phyloP scores from a whole-genome alignment of 2,888 invertebrate species.

The Athalia cordata region DNA sequence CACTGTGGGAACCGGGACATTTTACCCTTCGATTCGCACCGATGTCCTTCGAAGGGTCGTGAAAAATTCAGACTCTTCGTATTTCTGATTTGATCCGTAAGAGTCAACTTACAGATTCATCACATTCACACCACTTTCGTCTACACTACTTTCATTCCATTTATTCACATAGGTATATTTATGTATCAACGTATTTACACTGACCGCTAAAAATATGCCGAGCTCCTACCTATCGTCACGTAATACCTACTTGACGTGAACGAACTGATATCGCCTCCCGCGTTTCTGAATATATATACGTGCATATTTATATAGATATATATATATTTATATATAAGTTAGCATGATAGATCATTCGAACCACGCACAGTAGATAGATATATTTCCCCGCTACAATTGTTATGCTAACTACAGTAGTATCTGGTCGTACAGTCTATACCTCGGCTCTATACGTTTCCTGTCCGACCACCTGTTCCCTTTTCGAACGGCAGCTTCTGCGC shows the following conservation, averaged over 20 bases:
- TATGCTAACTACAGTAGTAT: constrained; percentile 67
- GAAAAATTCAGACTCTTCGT: neutral
- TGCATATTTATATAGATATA: constrained; percentile 48
- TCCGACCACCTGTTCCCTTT: constrained; percentile 72
- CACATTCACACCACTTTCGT: too few relatives aligned
- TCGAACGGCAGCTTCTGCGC: constrained; percentile 57
- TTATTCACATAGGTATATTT: too few relatives aligned
- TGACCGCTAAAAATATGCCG: constrained; percentile 11
- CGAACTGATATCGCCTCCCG: constrained; percentile 26
- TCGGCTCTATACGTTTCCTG: constrained; percentile 66
- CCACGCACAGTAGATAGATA: constrained; percentile 59
- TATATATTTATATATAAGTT: constrained; percentile 16
- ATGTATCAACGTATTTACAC: constrained; percentile 6
- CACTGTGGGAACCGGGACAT: constrained; percentile 36
- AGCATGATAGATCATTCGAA: constrained; percentile 66
- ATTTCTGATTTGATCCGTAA: neutral
- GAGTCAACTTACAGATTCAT: too few relatives aligned
- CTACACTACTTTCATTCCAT: too few relatives aligned
- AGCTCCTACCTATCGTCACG: constrained; percentile 28
- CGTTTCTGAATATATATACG: constrained; percentile 45
- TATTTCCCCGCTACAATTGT: constrained; percentile 68
- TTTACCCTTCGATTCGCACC: neutral
- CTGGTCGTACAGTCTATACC: constrained; percentile 44
- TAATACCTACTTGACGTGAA: constrained; percentile 15
- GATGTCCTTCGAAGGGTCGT: neutral